These are phyloP conservation scores for Carollia perspicillata DNA, from an alignment of 2,113 vertebrate species.

Conservation along the genomic window DNA sequence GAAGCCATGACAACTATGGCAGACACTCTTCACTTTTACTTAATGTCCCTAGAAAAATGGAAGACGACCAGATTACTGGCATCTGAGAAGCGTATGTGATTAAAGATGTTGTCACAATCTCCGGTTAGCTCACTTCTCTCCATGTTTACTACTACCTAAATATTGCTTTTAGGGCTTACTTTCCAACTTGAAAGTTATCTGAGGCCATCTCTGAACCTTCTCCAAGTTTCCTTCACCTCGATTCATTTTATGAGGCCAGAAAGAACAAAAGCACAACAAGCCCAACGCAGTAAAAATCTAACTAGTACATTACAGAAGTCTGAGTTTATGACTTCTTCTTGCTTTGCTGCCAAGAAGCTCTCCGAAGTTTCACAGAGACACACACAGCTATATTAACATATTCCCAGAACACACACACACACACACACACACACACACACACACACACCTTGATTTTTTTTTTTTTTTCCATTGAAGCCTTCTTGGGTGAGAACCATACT, in stretches of 20 bases:
- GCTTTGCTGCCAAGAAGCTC: not conserved
- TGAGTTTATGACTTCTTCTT: not conserved
- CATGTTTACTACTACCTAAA: not conserved
- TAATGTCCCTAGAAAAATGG: not conserved
- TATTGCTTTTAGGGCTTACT: not conserved
- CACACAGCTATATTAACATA: not conserved
- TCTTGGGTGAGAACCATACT: conserved; percentile 63
- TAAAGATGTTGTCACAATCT: not conserved
- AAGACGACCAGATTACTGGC: not conserved
- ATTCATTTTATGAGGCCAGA: not conserved
- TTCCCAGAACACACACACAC: not conserved
- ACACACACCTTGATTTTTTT: not conserved
- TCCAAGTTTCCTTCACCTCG: not conserved
- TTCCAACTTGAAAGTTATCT: not conserved
- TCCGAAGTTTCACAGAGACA: not conserved
- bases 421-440: not conserved
- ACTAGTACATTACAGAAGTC: not conserved
- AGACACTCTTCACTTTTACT: not conserved
- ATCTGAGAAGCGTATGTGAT: not conserved
- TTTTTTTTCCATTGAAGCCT: not conserved
- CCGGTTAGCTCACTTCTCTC: not conserved
- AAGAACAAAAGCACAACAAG: not conserved
- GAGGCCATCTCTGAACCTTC: not conserved
- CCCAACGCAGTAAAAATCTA: not conserved
- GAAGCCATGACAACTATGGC: not conserved